Evolutionary conservation across 1,140 invertebrate species (phyloP).

Genomic region (Pentalonia nigronervosa): DNA sequence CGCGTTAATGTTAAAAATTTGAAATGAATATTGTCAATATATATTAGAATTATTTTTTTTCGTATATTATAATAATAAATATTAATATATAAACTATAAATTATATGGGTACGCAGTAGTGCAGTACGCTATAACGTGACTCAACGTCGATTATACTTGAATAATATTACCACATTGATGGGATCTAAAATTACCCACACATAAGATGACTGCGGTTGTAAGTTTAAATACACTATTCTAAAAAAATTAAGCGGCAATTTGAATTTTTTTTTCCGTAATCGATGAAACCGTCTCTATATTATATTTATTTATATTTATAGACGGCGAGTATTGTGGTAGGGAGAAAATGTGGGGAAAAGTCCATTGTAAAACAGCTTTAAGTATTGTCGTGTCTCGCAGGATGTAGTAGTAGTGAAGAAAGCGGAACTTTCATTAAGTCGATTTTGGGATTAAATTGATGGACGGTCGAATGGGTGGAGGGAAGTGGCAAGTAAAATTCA

Average conservation of each 20-base stretch:
- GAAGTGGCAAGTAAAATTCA: slow-evolving; percentile 55
- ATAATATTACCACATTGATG: background rate
- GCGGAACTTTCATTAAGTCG: slow-evolving; percentile 57
- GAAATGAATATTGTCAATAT: background rate
- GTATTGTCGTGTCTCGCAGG: slow-evolving; percentile 33
- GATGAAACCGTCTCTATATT: background rate
- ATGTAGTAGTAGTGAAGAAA: slow-evolving; percentile 36
- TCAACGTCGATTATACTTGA: background rate
- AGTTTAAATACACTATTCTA: background rate
- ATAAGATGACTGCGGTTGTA: background rate
- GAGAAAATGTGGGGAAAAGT: slow-evolving; percentile 30
- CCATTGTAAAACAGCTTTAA: slow-evolving; percentile 50
- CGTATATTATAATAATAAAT: background rate
- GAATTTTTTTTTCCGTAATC: background rate
- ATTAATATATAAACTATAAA: background rate
- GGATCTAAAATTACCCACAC: background rate
- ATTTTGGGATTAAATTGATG: slow-evolving; percentile 58
- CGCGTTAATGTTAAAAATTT: background rate
- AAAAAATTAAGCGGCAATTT: slow-evolving; percentile 7
- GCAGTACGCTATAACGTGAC: background rate
- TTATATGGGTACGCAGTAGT: too few species aligned
- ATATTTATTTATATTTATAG: background rate
- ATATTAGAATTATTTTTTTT: background rate
- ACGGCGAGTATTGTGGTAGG: background rate
- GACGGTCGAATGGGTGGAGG: slow-evolving; percentile 49